Conservation (phyloP, 35 echinoderm and acorn worm species). For the Chiridota heheva region DNA sequence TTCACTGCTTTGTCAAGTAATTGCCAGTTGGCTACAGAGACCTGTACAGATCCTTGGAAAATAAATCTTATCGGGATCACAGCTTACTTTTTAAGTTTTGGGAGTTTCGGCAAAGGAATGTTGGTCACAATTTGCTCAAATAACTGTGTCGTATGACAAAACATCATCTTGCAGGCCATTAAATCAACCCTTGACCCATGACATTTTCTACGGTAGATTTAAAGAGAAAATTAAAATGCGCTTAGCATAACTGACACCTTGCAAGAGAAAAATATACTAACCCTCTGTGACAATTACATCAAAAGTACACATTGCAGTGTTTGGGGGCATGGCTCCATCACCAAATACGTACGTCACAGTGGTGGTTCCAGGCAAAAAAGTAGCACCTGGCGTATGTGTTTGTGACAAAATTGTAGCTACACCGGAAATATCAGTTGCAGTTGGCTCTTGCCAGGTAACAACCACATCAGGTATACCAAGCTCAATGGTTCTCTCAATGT, state of each 20-base stretch:
- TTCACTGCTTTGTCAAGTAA: too few relatives aligned
- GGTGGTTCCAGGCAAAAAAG: conserved; percentile 20
- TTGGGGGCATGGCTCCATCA: conserved; percentile 27
- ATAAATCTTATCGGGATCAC: too few relatives aligned
- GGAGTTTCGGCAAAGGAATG: too few relatives aligned
- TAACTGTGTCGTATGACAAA: too few relatives aligned
- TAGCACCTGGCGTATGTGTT: conserved; percentile 29
- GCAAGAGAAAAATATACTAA: not conserved
- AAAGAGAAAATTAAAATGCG: not conserved
- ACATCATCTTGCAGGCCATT: too few relatives aligned
- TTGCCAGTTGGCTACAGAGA: too few relatives aligned
- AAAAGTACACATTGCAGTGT: conserved; percentile 42
- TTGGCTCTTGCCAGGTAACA: conserved; percentile 60
- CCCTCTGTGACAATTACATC: conserved; percentile 27
- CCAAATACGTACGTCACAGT: conserved; percentile 54
- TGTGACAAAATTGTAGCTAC: not conserved
- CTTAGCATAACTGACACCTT: not conserved
- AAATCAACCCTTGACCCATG: not conserved
- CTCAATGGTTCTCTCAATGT: conserved; percentile 16
- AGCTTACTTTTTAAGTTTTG: too few relatives aligned
- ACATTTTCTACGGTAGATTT: not conserved
- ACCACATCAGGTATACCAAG: conserved; percentile 29
- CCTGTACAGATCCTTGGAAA: too few relatives aligned
- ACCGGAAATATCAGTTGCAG: conserved; percentile 61
- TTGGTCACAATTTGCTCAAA: too few relatives aligned